phyloP scores from a whole-genome alignment of 2,113 vertebrate species.

The Candoia aspera region DNA sequence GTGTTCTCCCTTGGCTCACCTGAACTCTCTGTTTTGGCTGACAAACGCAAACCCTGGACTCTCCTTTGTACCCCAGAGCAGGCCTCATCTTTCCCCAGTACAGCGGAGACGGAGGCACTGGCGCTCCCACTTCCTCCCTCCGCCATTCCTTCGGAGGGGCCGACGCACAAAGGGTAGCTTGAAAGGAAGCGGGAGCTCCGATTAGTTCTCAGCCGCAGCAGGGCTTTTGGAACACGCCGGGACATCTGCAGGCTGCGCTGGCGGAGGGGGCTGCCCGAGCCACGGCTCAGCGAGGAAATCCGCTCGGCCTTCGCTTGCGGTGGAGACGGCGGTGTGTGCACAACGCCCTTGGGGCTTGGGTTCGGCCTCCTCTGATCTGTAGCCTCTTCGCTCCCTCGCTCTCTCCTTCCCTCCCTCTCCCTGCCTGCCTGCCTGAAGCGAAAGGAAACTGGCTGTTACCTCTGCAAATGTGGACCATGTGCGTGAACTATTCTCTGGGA shows the following conservation, averaged over 20 bases:
- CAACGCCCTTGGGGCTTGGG: constrained; percentile 30
- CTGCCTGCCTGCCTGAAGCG: constrained; percentile 63
- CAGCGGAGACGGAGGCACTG: background rate
- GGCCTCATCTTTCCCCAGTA: background rate
- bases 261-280: background rate
- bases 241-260: background rate
- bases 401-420: background rate
- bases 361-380: constrained; percentile 58
- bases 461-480: constrained; percentile 81
- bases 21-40: background rate
- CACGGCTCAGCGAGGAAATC: background rate
- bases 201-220: background rate
- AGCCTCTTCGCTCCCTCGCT: constrained; percentile 70
- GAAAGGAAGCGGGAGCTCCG: background rate
- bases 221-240: background rate
- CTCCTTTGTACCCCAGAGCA: background rate
- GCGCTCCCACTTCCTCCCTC: background rate
- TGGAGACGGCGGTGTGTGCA: background rate
- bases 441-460: constrained; percentile 72
- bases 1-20: background rate
- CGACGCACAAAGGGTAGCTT: constrained; percentile 5
- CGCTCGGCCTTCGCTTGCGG: background rate
- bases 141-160: background rate
- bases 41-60: background rate
- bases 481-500: constrained; percentile 72